Evolutionary conservation across 1,140 invertebrate species (phyloP).

Genomic region (Megalonaias nervosa): DNA sequence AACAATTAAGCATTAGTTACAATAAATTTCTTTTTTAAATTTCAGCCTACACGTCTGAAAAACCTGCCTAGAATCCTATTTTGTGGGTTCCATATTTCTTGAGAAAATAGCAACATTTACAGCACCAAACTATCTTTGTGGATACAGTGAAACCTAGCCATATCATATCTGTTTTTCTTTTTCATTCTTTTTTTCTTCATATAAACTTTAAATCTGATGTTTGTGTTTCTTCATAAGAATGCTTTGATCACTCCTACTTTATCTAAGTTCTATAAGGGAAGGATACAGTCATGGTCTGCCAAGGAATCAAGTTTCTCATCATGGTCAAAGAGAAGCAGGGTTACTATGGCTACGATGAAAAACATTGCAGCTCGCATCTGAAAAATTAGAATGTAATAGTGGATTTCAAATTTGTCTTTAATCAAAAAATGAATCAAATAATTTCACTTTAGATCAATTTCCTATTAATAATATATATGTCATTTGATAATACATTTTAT

Average conservation of each 20-base stretch:
- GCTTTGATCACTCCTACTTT: no score
- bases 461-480: no score
- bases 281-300: constrained; percentile 57
- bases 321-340: constrained; percentile 73
- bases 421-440: no score
- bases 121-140: neutral
- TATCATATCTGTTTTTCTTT: neutral
- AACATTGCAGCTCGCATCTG: constrained; percentile 72
- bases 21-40: no score
- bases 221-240: neutral
- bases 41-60: no score
- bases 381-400: constrained; percentile 31
- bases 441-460: no score
- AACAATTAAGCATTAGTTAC: no score
- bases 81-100: no score
- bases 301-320: constrained; percentile 67
- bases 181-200: neutral
- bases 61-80: no score
- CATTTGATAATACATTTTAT: no score
- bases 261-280: constrained; percentile 1
- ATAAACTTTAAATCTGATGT: neutral
- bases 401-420: neutral
- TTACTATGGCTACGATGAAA: constrained; percentile 70
- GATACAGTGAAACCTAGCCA: neutral
- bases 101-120: neutral